These are phyloP conservation scores for Rhyacichthys aspro DNA, from an alignment of 2,797 vertebrate genomes.

Conservation along the genomic window DNA sequence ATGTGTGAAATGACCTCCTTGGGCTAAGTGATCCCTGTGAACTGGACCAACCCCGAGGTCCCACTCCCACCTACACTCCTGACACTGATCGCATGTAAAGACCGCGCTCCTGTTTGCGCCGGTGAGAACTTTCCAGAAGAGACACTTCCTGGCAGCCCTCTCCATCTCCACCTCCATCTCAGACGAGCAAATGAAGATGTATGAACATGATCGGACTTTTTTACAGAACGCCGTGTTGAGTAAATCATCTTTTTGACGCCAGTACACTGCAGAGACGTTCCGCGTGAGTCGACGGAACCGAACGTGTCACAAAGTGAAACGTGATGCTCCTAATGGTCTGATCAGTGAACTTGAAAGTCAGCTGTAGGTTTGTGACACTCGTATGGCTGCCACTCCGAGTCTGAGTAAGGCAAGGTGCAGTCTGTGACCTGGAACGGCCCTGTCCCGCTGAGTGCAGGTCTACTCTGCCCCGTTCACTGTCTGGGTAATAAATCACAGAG, in stretches of 20 bases:
- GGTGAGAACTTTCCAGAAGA: conserved; percentile 44
- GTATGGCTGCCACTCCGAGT: conserved; percentile 47
- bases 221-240: conserved; percentile 45
- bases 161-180: conserved; percentile 34
- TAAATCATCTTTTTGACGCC: conserved; percentile 46
- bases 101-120: conserved; percentile 16
- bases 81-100: conserved; percentile 17
- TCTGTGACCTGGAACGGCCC: conserved; percentile 62
- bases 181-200: conserved; percentile 29
- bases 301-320: conserved; percentile 50
- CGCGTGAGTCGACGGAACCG: conserved; percentile 51
- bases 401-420: conserved; percentile 27
- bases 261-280: conserved; percentile 51
- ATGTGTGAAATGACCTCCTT: conserved; percentile 8
- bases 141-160: conserved; percentile 23
- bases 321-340: conserved; percentile 63
- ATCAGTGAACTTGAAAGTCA: conserved; percentile 65
- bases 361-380: conserved; percentile 57
- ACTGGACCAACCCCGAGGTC: conserved; percentile 41
- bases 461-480: conserved; percentile 22
- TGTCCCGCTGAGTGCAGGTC: conserved; percentile 28
- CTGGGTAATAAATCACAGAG: conserved; percentile 54
- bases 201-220: conserved; percentile 50
- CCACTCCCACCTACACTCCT: conserved; percentile 12
- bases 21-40: conserved; percentile 33